Conservation (phyloP, 1,140 invertebrate species). For the Diprion similis region DNA sequence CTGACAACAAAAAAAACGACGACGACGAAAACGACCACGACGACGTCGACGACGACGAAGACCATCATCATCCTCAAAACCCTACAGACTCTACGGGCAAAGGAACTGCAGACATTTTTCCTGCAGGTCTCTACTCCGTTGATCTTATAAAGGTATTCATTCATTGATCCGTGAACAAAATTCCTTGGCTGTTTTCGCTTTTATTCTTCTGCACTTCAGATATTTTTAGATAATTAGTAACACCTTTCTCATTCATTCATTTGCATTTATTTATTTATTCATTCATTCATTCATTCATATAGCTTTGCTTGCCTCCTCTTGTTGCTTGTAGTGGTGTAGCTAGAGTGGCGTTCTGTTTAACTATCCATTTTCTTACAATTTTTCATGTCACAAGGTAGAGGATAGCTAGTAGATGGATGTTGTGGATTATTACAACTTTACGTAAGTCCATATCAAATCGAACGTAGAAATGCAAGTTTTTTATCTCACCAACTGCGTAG, state of each 20-base stretch:
- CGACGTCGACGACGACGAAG: background rate
- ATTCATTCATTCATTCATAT: background rate
- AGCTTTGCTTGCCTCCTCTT: background rate
- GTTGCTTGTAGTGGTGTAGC: background rate
- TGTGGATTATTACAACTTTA: too few species aligned
- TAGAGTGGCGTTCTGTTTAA: background rate
- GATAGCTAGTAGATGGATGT: too few species aligned
- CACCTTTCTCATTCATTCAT: background rate
- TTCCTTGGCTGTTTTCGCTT: conserved; percentile 2
- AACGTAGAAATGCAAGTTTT: too few species aligned
- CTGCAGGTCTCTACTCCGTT: background rate
- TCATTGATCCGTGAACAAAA: background rate
- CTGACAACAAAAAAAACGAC: too few species aligned
- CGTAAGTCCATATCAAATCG: too few species aligned
- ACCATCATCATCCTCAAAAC: background rate
- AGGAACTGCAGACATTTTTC: background rate
- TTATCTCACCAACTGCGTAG: too few species aligned
- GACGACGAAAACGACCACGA: background rate
- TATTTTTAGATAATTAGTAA: background rate
- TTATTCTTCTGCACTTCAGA: background rate
- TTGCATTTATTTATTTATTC: too few species aligned
- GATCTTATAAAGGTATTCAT: background rate
- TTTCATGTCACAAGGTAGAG: too few species aligned
- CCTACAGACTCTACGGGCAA: background rate
- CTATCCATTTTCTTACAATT: background rate